A percentile compares a stretch with the other conserved stretches of the same genome.
phyloP scores from a whole-genome alignment of 2,113 vertebrate species.

The Struthidea cinerea region DNA sequence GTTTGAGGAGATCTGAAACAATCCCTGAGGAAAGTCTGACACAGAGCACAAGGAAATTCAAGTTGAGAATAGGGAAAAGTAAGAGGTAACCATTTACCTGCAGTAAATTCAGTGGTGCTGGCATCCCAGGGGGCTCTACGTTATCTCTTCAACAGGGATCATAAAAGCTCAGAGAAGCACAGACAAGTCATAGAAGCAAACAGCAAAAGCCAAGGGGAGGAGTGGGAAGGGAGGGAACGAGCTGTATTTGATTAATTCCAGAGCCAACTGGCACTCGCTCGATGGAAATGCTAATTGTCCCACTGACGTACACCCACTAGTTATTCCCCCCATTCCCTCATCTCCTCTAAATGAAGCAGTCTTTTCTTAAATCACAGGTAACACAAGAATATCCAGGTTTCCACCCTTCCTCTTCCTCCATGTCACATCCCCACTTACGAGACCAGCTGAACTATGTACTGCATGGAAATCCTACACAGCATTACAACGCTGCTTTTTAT shows the following conservation, averaged over 20 bases:
- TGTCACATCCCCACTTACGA: background rate
- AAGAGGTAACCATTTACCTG: background rate
- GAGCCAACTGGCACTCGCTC: slow-evolving; percentile 17
- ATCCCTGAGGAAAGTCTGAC: background rate
- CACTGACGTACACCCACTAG: slow-evolving; percentile 8
- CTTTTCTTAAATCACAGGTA: slow-evolving; percentile 32
- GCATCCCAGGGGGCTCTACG: fast-evolving
- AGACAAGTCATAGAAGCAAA: background rate
- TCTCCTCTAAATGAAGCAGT: background rate
- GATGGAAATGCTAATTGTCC: slow-evolving; percentile 35
- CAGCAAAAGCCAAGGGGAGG: background rate
- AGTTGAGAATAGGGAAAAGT: fast-evolving
- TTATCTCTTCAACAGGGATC: background rate
- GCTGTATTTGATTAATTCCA: background rate
- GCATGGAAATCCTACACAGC: background rate
- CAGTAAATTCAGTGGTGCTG: background rate
- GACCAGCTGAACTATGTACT: background rate
- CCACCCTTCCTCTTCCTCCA: slow-evolving; percentile 21
- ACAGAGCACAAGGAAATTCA: background rate
- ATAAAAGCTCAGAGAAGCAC: background rate
- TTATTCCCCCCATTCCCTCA: background rate
- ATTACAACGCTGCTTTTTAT: background rate
- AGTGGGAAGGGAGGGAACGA: background rate
- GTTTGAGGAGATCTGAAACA: background rate
- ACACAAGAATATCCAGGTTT: background rate